Percentiles rank a stretch among this genome's conserved stretches.
These are phyloP conservation scores for Acromyrmex echinatior DNA, from an alignment of 1,140 invertebrate genomes.

Conservation along the genomic window DNA sequence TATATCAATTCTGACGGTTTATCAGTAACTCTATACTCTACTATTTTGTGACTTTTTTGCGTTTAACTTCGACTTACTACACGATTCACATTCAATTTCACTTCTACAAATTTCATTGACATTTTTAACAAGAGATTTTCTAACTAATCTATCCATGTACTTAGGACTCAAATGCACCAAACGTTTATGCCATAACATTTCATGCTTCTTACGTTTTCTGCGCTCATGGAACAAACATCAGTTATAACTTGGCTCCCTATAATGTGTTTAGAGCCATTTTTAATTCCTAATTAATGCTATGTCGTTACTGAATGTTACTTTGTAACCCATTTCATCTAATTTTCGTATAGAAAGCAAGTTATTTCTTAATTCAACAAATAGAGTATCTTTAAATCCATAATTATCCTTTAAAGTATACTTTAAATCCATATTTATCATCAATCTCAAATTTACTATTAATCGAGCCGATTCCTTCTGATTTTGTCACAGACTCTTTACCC, in stretches of 20 bases:
- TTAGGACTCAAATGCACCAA: neutral
- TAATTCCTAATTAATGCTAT: no score
- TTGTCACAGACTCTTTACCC: neutral
- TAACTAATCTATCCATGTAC: neutral
- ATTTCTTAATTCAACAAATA: conserved; percentile 14
- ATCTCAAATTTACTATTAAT: conserved; percentile 2
- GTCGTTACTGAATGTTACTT: no score
- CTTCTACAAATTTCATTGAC: neutral
- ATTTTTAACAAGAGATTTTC: neutral
- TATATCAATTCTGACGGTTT: neutral
- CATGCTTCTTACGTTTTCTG: neutral
- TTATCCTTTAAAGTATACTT: neutral
- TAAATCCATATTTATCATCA: neutral
- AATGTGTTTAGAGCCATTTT: no score
- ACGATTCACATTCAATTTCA: neutral
- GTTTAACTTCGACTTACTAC: neutral
- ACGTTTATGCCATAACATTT: neutral
- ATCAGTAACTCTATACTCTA: neutral
- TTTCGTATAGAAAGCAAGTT: conserved; percentile 23
- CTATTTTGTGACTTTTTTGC: neutral
- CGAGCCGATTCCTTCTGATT: neutral
- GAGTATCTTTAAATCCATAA: neutral
- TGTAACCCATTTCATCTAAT: neutral
- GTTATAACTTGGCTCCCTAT: no score
- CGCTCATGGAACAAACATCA: no score